Evolutionary conservation across 2,888 invertebrate species (phyloP).

Genomic region (Choreutis nemorana): DNA sequence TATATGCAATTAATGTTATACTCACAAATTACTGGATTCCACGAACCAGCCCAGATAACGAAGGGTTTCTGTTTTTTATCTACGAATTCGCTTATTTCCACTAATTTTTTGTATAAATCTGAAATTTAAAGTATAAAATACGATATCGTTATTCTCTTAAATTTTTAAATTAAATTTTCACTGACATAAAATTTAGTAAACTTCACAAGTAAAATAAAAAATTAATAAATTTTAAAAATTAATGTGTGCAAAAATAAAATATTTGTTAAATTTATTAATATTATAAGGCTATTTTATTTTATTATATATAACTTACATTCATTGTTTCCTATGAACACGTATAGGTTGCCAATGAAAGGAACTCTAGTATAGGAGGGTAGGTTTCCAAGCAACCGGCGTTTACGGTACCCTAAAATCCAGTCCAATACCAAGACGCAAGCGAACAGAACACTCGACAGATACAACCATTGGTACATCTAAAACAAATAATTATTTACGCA

Average conservation of each 20-base stretch:
- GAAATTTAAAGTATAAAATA: constrained; percentile 7
- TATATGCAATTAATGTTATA: too few relatives aligned
- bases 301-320: constrained; percentile 16
- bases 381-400: constrained; percentile 17
- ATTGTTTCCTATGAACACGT: constrained; percentile 20
- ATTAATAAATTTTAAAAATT: background rate
- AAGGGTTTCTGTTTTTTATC: constrained; percentile 23
- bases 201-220: background rate
- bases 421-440: constrained; percentile 13
- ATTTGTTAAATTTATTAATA: background rate
- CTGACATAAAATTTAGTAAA: background rate
- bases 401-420: constrained; percentile 18
- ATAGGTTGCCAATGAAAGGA: constrained; percentile 29
- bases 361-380: constrained; percentile 24
- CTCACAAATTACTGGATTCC: constrained; percentile 22
- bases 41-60: constrained; percentile 26
- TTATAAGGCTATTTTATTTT: background rate
- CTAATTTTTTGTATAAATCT: constrained; percentile 19
- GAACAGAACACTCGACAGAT: constrained; percentile 10
- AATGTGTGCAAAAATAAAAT: background rate
- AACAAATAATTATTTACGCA: constrained; percentile 1
- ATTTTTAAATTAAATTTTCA: background rate
- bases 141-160: background rate
- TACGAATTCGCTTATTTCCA: constrained; percentile 16
- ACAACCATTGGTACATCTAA: constrained; percentile 19